A percentile compares a stretch with the other conserved stretches of the same genome.
phyloP scores from a whole-genome alignment of 2,888 invertebrate species.

The Tigriopus californicus region DNA sequence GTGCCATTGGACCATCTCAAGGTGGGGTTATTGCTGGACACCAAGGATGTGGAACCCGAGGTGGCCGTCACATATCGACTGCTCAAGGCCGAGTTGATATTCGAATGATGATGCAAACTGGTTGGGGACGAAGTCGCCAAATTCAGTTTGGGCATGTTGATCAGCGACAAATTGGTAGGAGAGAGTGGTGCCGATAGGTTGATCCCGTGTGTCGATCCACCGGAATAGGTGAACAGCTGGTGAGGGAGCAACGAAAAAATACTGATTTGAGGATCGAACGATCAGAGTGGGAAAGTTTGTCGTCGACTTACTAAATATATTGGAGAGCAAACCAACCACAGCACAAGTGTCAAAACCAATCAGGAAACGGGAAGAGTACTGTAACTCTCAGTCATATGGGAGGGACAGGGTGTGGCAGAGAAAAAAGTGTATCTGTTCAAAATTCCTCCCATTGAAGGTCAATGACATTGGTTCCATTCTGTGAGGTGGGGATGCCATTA shows the following conservation, averaged over 20 bases:
- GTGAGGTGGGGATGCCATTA: too few species aligned
- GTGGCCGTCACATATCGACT: background rate
- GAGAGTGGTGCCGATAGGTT: conserved; percentile 66
- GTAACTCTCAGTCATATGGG: too few species aligned
- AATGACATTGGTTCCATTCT: too few species aligned
- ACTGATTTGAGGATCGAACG: too few species aligned
- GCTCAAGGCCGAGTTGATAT: background rate
- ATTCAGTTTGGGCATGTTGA: conserved; percentile 48
- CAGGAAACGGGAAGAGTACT: too few species aligned
- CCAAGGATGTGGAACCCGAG: conserved; percentile 7
- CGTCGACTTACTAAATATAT: too few species aligned
- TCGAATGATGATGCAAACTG: background rate
- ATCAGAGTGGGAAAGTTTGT: too few species aligned
- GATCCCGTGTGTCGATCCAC: conserved; percentile 25
- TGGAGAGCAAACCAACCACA: too few species aligned
- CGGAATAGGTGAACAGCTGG: conserved; percentile 81
- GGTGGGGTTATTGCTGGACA: conserved; percentile 1
- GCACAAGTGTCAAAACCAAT: too few species aligned
- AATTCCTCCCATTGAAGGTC: too few species aligned
- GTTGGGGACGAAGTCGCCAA: conserved; percentile 40
- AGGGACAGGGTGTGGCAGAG: too few species aligned
- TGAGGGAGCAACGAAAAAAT: conserved; percentile 20
- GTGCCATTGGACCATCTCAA: conserved; percentile 17
- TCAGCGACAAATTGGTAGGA: conserved; percentile 66
- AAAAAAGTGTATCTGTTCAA: too few species aligned